These are phyloP conservation scores for Puffinus mauretanicus DNA, from an alignment of 2,113 vertebrate genomes.

Conservation along the genomic window DNA sequence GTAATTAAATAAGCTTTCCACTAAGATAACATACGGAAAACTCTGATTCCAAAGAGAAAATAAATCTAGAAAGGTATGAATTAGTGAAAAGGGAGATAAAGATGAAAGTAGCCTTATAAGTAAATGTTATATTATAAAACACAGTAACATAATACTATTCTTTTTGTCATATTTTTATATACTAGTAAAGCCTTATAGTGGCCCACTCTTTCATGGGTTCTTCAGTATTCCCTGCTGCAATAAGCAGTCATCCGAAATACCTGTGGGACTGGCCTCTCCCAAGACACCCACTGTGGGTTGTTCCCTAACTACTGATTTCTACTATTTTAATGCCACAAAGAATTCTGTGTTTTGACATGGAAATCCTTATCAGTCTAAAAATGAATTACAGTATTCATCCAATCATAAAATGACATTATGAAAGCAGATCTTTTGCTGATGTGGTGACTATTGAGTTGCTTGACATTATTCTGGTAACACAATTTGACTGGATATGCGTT, in stretches of 20 bases:
- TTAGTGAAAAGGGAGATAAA: background rate
- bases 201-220: background rate
- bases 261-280: background rate
- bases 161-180: background rate
- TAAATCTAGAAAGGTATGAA: background rate
- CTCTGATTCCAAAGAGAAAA: background rate
- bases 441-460: background rate
- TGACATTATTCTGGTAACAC: constrained; percentile 1
- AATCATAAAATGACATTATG: background rate
- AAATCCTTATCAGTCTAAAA: background rate
- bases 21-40: background rate
- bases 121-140: background rate
- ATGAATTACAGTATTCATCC: background rate
- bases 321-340: background rate
- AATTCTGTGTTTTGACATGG: background rate
- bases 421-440: background rate
- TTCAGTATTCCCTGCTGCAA: background rate
- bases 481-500: background rate
- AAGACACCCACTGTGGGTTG: background rate
- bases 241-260: background rate
- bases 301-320: background rate
- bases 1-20: background rate
- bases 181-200: background rate
- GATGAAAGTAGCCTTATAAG: background rate
- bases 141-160: background rate